Evolutionary conservation across 2,797 vertebrate species (phyloP).

Genomic region (Phyllotis vaccarum): DNA sequence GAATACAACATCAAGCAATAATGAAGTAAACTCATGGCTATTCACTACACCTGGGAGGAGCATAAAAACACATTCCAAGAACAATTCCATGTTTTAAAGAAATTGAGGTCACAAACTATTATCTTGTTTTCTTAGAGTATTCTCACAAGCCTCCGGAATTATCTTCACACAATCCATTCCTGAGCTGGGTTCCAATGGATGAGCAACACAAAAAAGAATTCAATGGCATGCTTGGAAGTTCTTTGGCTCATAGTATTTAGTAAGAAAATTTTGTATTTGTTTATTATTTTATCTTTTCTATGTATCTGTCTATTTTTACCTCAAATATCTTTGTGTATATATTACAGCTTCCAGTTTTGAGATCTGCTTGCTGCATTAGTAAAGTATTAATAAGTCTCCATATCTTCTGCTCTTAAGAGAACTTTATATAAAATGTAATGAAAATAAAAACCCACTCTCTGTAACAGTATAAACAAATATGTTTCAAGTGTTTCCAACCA

Average conservation of each 20-base stretch:
- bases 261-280: not conserved
- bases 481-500: conserved; percentile 9
- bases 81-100: not conserved
- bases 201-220: not conserved
- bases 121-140: not conserved
- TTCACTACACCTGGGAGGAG: not conserved
- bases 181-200: not conserved
- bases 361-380: conserved; percentile 15
- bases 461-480: conserved; percentile 44
- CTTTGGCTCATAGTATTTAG: not conserved
- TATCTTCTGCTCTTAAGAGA: conserved; percentile 51
- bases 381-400: conserved; percentile 49
- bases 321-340: not conserved
- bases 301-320: not conserved
- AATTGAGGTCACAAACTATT: not conserved
- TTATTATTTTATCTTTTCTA: not conserved
- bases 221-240: not conserved
- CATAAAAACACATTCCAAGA: not conserved
- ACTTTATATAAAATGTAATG: conserved; percentile 60
- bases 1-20: not conserved
- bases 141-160: not conserved
- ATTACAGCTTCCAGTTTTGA: not conserved
- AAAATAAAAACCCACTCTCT: conserved; percentile 44
- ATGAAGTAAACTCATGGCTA: not conserved
- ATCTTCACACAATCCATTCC: not conserved